Conservation (phyloP, 2,113 vertebrate genomes). For the Phycodurus eques region DNA sequence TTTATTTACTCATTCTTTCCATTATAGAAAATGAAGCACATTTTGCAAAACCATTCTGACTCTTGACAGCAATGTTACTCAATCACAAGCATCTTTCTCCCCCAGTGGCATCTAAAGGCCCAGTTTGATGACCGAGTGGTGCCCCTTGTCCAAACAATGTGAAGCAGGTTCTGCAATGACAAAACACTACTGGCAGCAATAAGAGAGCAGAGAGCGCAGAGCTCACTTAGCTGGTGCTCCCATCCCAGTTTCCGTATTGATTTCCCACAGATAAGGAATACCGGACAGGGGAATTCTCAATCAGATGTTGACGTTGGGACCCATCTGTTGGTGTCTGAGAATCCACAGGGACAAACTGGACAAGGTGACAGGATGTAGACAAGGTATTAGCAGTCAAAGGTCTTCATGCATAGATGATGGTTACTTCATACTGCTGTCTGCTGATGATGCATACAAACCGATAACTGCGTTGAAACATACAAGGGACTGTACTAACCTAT, state of each 20-base stretch:
- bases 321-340: slow-evolving; percentile 19
- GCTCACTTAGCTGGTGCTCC: slow-evolving; percentile 75
- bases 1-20: not conserved
- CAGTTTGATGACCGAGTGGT: slow-evolving; percentile 49
- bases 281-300: slow-evolving; percentile 75
- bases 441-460: slow-evolving; percentile 34
- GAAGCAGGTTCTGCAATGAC: slow-evolving; percentile 68
- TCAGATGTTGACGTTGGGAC: slow-evolving; percentile 64
- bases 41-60: slow-evolving; percentile 8
- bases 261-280: slow-evolving; percentile 72
- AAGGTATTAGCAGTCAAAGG: slow-evolving; percentile 50
- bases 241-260: slow-evolving; percentile 75
- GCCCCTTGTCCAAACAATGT: slow-evolving; percentile 47
- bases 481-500: slow-evolving; percentile 21
- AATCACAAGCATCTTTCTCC: slow-evolving; percentile 42
- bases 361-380: slow-evolving; percentile 40
- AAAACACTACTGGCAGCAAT: slow-evolving; percentile 71
- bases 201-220: slow-evolving; percentile 65
- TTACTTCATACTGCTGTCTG: slow-evolving; percentile 50
- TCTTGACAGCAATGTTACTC: slow-evolving; percentile 52
- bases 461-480: slow-evolving; percentile 42
- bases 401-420: slow-evolving; percentile 51
- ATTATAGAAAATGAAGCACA: slow-evolving; percentile 5
- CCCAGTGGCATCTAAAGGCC: slow-evolving; percentile 43
- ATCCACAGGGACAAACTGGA: slow-evolving; percentile 40